Evolutionary conservation across 2,113 vertebrate species (phyloP), one percentile per base, ranked within the genome.

Genomic region (Phasianus colchicus): DNA sequence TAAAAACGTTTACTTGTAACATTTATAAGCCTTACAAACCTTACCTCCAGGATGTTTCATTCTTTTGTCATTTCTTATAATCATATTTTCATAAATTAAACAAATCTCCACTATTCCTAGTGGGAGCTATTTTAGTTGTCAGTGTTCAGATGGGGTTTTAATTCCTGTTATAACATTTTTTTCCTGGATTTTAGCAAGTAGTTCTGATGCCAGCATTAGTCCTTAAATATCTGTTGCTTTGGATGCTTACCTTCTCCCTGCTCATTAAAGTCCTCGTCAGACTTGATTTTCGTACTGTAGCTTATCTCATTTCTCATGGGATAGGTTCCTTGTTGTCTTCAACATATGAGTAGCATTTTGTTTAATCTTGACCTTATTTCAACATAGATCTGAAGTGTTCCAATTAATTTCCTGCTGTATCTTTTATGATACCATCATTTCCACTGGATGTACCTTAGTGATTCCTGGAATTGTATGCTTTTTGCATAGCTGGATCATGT

Each of bases 281-380:
- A 89, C 32, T 85, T 92, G 88, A 60, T 94, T 96, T 96, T 90
- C 72, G 55, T 77, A 77, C 34, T 67, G 12, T 88, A 86, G 57
- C 50, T 86, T 83, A 81, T 88, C 54, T 88, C 55, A 77, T 34
- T 61, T 96, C 92, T 93, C 92, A 48, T 89, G 95, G 88, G 90
- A 93, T 72, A 87, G 80, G 90, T 90, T 94, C 11, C 48, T 65
- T 86, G 52, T 92, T 89, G 43, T 88, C 54, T 57, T 90, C 66
- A 79, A 95, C 63, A 86, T 93, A 48, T 16, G 21, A 95, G 66
- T 82, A 30, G 54, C 30, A 48, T 88, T 95, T 81, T 30, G 86
- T 81, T 72, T 84, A 82, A 79, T 92, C 65, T 55, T 96, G 90
- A 86, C 89, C 86, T 96, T 82, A 40, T 70, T 95, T 92, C 54